Percentiles rank a stretch among this genome's conserved stretches.
These are phyloP conservation scores for Patella ulyssiponensis DNA, from an alignment of 2,888 invertebrate species.

Conservation along the genomic window DNA sequence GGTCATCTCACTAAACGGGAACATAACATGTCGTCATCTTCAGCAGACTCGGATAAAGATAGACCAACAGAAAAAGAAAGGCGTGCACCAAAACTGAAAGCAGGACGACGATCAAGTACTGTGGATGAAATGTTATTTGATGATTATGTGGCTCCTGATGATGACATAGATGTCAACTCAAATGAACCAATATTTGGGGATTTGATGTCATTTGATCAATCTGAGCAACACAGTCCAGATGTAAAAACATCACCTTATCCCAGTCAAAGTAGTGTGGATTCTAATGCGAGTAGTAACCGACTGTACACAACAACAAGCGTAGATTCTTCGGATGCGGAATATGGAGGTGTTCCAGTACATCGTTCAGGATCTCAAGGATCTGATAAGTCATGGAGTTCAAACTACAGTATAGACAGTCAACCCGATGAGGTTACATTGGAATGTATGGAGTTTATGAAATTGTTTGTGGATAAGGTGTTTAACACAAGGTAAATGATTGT, in stretches of 20 bases:
- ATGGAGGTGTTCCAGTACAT: constrained; percentile 52
- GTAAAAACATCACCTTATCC: constrained; percentile 36
- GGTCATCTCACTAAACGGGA: neutral
- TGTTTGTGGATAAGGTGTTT: constrained; percentile 79
- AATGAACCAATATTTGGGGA: constrained; percentile 52
- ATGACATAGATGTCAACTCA: constrained; percentile 20
- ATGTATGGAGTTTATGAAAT: constrained; percentile 78
- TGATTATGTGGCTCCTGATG: constrained; percentile 57
- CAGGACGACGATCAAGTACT: constrained; percentile 60
- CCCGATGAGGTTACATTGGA: constrained; percentile 76
- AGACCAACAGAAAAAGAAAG: neutral
- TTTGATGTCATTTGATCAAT: constrained; percentile 61
- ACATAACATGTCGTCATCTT: constrained; percentile 5
- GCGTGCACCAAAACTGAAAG: constrained; percentile 51
- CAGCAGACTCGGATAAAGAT: neutral
- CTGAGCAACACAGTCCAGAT: constrained; percentile 35
- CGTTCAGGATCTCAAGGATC: constrained; percentile 59
- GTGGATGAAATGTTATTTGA: constrained; percentile 67
- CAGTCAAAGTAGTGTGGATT: constrained; percentile 55
- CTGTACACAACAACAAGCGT: constrained; percentile 46
- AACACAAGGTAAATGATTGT: constrained; percentile 70
- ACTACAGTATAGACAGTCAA: constrained; percentile 65
- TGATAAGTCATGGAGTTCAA: constrained; percentile 64
- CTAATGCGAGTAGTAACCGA: constrained; percentile 38
- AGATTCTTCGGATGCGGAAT: constrained; percentile 63